phyloP scores from a whole-genome alignment of 2,797 vertebrate species.

The Tympanoctomys barrerae region DNA sequence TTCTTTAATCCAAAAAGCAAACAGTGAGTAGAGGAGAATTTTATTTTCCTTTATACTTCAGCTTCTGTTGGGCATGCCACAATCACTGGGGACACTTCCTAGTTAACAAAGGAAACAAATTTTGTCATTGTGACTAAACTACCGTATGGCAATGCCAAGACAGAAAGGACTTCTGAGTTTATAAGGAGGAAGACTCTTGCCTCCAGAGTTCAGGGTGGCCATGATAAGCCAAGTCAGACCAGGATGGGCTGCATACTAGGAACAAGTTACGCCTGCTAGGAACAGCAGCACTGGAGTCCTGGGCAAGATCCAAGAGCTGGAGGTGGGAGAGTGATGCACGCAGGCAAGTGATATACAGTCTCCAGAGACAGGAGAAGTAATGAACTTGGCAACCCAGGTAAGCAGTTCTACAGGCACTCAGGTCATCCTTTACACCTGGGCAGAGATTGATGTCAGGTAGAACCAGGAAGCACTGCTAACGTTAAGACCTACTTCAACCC shows the following conservation, averaged over 20 bases:
- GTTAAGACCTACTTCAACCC: not conserved
- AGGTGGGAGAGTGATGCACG: not conserved
- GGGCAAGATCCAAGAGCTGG: not conserved
- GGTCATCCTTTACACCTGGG: not conserved
- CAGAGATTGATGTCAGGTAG: not conserved
- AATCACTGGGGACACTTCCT: not conserved
- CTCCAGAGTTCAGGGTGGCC: not conserved
- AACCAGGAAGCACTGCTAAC: not conserved
- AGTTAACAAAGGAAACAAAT: not conserved
- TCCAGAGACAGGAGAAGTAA: not conserved
- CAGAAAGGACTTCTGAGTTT: constrained; percentile 16
- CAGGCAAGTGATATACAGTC: not conserved
- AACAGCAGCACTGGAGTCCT: not conserved
- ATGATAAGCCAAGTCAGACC: not conserved
- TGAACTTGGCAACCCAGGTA: not conserved
- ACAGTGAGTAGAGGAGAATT: not conserved
- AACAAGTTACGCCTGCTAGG: not conserved
- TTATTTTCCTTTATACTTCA: not conserved
- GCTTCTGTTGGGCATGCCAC: not conserved
- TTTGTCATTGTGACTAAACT: not conserved
- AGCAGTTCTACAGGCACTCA: not conserved
- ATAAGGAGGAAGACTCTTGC: not conserved
- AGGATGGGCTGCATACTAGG: not conserved
- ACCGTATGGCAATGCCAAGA: not conserved
- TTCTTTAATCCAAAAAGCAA: not conserved